These are phyloP conservation scores for Littorina saxatilis DNA, from an alignment of 1,140 invertebrate species.

Conservation along the genomic window DNA sequence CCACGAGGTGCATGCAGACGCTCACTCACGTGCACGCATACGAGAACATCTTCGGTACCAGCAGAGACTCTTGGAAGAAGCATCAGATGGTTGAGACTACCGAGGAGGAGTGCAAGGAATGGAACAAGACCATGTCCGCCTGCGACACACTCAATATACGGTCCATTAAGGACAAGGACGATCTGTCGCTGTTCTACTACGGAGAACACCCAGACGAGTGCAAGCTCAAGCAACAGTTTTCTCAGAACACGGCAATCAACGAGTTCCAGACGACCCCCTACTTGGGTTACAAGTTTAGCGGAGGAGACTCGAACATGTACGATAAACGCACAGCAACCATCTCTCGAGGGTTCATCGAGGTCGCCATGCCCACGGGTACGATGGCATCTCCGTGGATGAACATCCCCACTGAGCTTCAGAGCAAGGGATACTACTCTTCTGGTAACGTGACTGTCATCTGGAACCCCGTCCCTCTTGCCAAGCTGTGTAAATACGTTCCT, in stretches of 20 bases:
- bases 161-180: neutral
- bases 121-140: neutral
- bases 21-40: slow-evolving; percentile 26
- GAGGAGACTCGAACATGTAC: neutral
- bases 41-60: slow-evolving; percentile 27
- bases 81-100: neutral
- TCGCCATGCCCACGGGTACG: slow-evolving; percentile 11
- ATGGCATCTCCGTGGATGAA: slow-evolving; percentile 21
- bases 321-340: slow-evolving; percentile 3
- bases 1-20: slow-evolving; percentile 17
- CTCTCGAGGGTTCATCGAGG: slow-evolving; percentile 20
- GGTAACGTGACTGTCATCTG: slow-evolving; percentile 14
- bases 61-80: slow-evolving; percentile 22
- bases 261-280: neutral
- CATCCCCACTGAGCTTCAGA: neutral
- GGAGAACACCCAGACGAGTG: neutral
- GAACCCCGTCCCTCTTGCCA: no score
- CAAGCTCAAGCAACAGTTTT: neutral
- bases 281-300: neutral
- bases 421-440: slow-evolving; percentile 8
- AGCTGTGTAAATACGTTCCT: no score
- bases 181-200: neutral
- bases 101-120: neutral
- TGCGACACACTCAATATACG: neutral
- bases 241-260: neutral